These are phyloP conservation scores for Melanostoma scalare DNA, from an alignment of 2,888 invertebrate genomes.

Conservation along the genomic window DNA sequence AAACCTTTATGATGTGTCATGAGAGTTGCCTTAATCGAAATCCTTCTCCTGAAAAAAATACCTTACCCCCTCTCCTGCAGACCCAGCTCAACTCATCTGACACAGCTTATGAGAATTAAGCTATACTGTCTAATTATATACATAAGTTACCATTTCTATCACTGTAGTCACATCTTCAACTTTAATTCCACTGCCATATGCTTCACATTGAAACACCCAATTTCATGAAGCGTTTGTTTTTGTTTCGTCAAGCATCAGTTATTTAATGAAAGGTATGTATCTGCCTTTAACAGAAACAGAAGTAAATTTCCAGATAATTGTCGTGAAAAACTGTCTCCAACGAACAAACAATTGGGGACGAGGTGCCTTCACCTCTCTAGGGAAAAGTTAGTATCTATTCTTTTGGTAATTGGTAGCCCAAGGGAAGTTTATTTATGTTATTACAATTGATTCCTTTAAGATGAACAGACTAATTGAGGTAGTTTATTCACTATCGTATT, in stretches of 20 bases:
- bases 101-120: too few species aligned
- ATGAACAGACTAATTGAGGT: too few species aligned
- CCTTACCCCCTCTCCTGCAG: too few species aligned
- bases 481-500: too few species aligned
- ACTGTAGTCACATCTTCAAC: constrained; percentile 6
- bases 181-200: constrained; percentile 2
- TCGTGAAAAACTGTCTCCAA: constrained; percentile 12
- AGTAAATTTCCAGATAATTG: constrained; percentile 51
- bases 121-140: constrained; percentile 9
- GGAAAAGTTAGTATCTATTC: not conserved
- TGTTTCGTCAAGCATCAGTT: constrained; percentile 29
- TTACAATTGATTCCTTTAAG: too few species aligned
- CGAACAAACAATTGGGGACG: not conserved
- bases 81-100: too few species aligned
- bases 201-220: constrained; percentile 12
- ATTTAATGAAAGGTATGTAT: constrained; percentile 40
- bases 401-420: too few species aligned
- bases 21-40: too few species aligned
- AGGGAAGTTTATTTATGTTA: too few species aligned
- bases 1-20: too few species aligned
- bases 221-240: constrained; percentile 4
- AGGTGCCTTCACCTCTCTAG: not conserved
- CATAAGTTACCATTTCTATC: constrained; percentile 9
- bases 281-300: constrained; percentile 44
- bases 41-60: too few species aligned